Evolutionary conservation across 2,888 invertebrate genomes (phyloP).

Genomic region (Stegophylla sp.): DNA sequence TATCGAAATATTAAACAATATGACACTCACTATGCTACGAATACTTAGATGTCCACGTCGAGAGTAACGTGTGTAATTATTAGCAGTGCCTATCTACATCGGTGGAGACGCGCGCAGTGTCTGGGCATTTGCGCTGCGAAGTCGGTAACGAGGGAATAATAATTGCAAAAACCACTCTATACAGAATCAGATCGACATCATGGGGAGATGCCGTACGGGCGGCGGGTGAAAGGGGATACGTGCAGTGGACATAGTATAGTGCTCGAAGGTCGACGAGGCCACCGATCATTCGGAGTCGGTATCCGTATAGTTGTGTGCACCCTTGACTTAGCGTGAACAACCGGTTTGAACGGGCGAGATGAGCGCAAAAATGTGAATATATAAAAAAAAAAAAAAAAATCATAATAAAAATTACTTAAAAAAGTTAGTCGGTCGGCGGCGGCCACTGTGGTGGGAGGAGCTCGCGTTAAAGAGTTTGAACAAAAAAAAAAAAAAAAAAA

Average conservation of each 20-base stretch:
- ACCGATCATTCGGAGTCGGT: constrained; percentile 45
- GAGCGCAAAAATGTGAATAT: constrained; percentile 8
- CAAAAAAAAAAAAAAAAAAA: too few species aligned
- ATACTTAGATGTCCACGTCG: too few species aligned
- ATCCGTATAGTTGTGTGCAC: constrained; percentile 35
- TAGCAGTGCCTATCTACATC: too few species aligned
- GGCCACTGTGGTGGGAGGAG: constrained; percentile 28
- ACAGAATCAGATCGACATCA: not conserved
- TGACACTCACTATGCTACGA: too few species aligned
- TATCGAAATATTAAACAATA: too few species aligned
- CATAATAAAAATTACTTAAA: not conserved
- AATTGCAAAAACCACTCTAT: not conserved
- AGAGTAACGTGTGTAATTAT: not conserved
- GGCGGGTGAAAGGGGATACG: constrained; percentile 47
- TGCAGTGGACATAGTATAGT: too few species aligned
- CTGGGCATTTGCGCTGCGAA: too few species aligned
- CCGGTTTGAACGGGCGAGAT: constrained; percentile 33
- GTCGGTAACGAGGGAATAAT: constrained; percentile 3
- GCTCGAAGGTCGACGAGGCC: constrained; percentile 52
- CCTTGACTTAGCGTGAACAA: constrained; percentile 52
- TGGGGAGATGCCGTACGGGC: not conserved
- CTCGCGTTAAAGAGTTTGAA: not conserved
- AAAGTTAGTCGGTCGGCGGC: not conserved
- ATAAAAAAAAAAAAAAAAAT: constrained; percentile 10
- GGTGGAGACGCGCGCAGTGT: too few species aligned